Conservation (phyloP, 2,888 invertebrate species). For the Noctua janthina region DNA sequence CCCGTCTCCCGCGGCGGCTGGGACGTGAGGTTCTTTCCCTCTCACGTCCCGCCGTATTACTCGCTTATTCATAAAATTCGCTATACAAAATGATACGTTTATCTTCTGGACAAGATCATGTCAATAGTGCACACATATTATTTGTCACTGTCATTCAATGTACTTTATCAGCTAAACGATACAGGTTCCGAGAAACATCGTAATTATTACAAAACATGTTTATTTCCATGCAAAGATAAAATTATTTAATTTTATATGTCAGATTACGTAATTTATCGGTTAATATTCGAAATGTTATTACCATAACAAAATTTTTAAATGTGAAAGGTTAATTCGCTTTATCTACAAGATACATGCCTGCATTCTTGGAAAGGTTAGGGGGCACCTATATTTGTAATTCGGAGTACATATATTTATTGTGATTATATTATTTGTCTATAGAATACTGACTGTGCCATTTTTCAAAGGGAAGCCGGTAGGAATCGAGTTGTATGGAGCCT, state of each 20-base stretch:
- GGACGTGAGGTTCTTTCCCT: too few relatives aligned
- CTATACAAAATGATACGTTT: slow-evolving; percentile 9
- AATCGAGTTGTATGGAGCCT: too few relatives aligned
- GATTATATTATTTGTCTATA: too few relatives aligned
- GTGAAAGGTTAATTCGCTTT: slow-evolving; percentile 1
- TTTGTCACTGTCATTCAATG: slow-evolving; percentile 25
- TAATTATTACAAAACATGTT: slow-evolving; percentile 35
- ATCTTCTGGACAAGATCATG: slow-evolving; percentile 11
- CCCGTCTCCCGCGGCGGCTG: too few relatives aligned
- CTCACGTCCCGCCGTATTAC: too few relatives aligned
- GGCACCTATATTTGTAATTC: too few relatives aligned
- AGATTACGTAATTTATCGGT: slow-evolving; percentile 17
- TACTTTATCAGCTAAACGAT: slow-evolving; percentile 2
- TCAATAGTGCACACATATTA: slow-evolving; percentile 18
- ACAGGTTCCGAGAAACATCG: slow-evolving; percentile 22
- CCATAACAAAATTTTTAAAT: background rate
- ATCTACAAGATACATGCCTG: background rate
- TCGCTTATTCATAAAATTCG: background rate
- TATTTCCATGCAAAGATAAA: slow-evolving; percentile 29
- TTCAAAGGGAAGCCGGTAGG: too few relatives aligned
- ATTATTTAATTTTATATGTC: slow-evolving; percentile 27
- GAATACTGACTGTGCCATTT: too few relatives aligned
- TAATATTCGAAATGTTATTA: background rate
- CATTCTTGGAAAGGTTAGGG: background rate
- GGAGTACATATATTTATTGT: too few relatives aligned